These are phyloP conservation scores for Archips crataeganus DNA, from an alignment of 2,888 invertebrate species.

Conservation along the genomic window DNA sequence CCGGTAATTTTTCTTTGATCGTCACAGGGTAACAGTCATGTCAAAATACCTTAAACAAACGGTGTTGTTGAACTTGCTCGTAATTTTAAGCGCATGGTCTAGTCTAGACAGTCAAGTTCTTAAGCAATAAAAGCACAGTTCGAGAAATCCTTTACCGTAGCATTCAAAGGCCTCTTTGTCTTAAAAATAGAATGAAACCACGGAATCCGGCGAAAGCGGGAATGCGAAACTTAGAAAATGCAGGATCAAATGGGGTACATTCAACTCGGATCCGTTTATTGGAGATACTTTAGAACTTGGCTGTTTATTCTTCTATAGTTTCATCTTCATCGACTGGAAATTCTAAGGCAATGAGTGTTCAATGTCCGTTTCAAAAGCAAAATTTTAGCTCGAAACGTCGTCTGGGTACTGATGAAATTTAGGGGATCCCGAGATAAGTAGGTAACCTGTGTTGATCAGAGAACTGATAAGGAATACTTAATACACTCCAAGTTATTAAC, in stretches of 20 bases:
- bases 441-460: too few relatives aligned
- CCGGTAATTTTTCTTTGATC: too few relatives aligned
- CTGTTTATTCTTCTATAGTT: slow-evolving; percentile 1
- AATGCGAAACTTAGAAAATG: slow-evolving; percentile 24
- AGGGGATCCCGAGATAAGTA: too few relatives aligned
- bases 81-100: too few relatives aligned
- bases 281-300: slow-evolving; percentile 2
- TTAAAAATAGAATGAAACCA: slow-evolving; percentile 20
- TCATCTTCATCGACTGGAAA: neutral
- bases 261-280: slow-evolving; percentile 11
- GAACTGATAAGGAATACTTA: too few relatives aligned
- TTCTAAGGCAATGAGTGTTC: neutral
- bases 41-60: too few relatives aligned
- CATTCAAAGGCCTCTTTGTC: slow-evolving; percentile 31
- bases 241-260: slow-evolving; percentile 15
- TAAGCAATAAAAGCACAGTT: neutral
- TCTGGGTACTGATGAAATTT: too few relatives aligned
- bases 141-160: neutral
- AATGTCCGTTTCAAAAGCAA: neutral
- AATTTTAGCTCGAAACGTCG: too few relatives aligned
- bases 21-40: too few relatives aligned
- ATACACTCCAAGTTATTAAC: too few relatives aligned
- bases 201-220: slow-evolving; percentile 10
- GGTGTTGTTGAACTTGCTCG: too few relatives aligned
- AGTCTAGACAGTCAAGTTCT: neutral